Evolutionary conservation across 2,113 vertebrate species (phyloP).

Genomic region (Amazona guildingii): DNA sequence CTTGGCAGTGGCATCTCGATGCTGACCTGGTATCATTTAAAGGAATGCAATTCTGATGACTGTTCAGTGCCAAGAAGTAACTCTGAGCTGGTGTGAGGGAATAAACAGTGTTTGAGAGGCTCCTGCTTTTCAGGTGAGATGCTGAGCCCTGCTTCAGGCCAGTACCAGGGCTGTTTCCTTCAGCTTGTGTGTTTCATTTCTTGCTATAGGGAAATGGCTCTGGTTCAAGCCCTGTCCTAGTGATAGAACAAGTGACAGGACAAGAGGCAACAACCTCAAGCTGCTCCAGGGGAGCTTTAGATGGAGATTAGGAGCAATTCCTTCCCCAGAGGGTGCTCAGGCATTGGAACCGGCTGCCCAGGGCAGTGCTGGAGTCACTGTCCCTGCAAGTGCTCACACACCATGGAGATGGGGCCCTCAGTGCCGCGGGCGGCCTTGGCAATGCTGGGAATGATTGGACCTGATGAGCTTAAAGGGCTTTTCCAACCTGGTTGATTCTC

Average conservation of each 20-base stretch:
- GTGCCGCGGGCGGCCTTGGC: background rate
- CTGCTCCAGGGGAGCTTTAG: background rate
- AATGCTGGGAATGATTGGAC: background rate
- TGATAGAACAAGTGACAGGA: background rate
- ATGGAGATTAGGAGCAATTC: background rate
- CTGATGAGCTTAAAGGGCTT: background rate
- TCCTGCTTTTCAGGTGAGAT: background rate
- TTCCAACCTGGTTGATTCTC: background rate
- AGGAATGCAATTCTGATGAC: background rate
- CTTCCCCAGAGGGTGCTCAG: background rate
- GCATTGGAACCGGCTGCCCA: background rate
- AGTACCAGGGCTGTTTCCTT: background rate
- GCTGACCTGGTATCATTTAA: background rate
- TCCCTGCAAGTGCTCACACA: background rate
- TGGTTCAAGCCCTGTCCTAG: background rate
- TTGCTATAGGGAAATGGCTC: background rate
- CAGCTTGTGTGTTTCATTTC: background rate
- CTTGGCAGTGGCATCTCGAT: background rate
- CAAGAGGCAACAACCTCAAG: background rate
- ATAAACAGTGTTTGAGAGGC: background rate
- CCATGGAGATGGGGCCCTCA: background rate
- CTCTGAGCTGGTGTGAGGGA: background rate
- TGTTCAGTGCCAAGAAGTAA: background rate
- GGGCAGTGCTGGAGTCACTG: background rate
- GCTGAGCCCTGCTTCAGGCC: background rate